These are phyloP conservation scores for Aurelia sp. DNA, from an alignment of 30 jellyfish, hydroid and myxozoan genomes.

Conservation along the genomic window DNA sequence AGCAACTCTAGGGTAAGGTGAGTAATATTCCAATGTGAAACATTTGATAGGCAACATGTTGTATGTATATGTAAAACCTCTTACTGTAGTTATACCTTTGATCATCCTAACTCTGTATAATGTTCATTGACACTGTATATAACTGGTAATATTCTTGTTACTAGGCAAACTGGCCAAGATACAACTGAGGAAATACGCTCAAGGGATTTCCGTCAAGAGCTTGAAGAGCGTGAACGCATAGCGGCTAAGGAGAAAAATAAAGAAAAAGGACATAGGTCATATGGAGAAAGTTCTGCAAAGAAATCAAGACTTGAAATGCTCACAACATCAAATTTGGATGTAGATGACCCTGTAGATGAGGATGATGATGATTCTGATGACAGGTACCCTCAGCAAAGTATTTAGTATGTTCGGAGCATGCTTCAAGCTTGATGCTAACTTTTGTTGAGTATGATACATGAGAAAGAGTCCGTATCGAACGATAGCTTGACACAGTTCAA, in stretches of 20 bases:
- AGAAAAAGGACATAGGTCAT: slow-evolving; percentile 58
- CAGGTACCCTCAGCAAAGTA: too few species aligned
- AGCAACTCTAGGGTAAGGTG: too few species aligned
- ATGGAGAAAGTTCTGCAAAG: slow-evolving; percentile 71
- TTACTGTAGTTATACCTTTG: too few species aligned
- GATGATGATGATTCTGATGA: slow-evolving; percentile 72
- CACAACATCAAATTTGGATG: slow-evolving; percentile 79
- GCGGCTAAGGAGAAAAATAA: slow-evolving; percentile 72
- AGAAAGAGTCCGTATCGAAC: too few species aligned
- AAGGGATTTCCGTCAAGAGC: slow-evolving; percentile 86
- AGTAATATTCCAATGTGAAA: too few species aligned
- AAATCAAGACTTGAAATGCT: slow-evolving; percentile 79
- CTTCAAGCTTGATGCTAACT: too few species aligned
- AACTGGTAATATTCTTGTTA: neutral
- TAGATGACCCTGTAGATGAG: slow-evolving; percentile 95
- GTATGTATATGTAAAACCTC: too few species aligned
- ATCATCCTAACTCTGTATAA: neutral
- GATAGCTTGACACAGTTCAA: too few species aligned
- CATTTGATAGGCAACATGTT: too few species aligned
- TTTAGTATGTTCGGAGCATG: too few species aligned
- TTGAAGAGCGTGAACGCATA: slow-evolving; percentile 84
- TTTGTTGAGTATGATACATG: too few species aligned
- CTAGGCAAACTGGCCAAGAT: slow-evolving; percentile 94
- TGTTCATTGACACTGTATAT: neutral
- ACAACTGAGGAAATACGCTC: slow-evolving; percentile 87